These are phyloP conservation scores for Rachycentron canadum DNA, from an alignment of 2,797 vertebrate genomes.

Conservation along the genomic window DNA sequence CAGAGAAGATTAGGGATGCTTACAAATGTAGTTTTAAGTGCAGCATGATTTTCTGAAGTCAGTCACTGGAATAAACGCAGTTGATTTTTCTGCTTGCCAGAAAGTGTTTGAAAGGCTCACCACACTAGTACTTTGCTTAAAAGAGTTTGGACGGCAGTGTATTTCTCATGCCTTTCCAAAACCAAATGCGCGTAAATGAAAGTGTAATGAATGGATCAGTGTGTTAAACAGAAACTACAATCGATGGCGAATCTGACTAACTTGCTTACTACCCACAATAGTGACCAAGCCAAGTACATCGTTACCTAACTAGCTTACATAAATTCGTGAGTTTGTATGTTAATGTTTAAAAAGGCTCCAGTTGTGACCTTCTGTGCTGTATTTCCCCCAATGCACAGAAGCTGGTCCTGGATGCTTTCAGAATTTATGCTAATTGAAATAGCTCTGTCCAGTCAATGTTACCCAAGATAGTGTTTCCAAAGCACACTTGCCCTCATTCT, in stretches of 20 bases:
- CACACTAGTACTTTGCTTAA: neutral
- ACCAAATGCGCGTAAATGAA: neutral
- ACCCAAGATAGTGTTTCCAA: neutral
- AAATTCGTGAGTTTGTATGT: neutral
- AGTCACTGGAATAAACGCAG: constrained; percentile 30
- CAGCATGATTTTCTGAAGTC: constrained; percentile 14
- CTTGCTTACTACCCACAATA: neutral
- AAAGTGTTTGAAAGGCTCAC: constrained; percentile 3
- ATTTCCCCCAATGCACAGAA: neutral
- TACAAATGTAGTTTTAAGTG: constrained; percentile 22
- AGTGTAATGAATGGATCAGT: neutral
- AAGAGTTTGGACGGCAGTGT: neutral
- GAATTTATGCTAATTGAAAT: neutral
- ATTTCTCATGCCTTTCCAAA: neutral
- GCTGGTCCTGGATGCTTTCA: neutral
- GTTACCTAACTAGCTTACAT: neutral
- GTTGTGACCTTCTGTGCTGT: neutral
- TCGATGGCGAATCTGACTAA: neutral
- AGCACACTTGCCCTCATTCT: too few species aligned
- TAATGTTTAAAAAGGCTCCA: neutral
- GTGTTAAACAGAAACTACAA: constrained; percentile 3
- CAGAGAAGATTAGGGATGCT: constrained; percentile 9
- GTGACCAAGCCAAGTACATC: neutral
- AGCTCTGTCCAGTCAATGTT: neutral
- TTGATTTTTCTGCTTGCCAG: constrained; percentile 8